Evolutionary conservation across 1,140 invertebrate genomes (phyloP), one percentile per base, ranked within the genome.

Genomic region (Aphelenchoides fujianensis): DNA sequence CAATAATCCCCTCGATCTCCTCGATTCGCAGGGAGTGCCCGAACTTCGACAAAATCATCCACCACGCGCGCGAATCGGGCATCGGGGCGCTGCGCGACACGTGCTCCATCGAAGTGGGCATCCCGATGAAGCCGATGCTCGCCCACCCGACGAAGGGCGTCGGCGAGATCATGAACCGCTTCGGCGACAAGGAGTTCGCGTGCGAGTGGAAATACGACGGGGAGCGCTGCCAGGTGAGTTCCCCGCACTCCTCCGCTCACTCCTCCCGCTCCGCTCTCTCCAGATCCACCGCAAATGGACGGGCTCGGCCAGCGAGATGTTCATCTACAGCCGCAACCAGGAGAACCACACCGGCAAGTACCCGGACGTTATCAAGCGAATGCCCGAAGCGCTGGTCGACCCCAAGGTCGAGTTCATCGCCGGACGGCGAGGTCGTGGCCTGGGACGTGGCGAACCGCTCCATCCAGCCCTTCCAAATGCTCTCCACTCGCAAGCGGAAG

Each of bases 181-280:
- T 99, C 86, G 94, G 96, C 71, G 89, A 90, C 32, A 86, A 91
- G 76, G 90, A 92, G 80, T 98, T 99, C 82, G 97, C 95, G 1
- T 98, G 95, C 85, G 97, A 99, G 88, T 99, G 91, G 89, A 99
- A 99, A 85, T 99, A 99, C 85, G 97, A 99, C 86, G 97, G 97
- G 2, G 97, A 99, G 88, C 87, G 97, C 82, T 96, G 94, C 2
- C 97, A 98, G 88, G 91, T 94, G 75, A 70, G 69, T 79, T n/a
- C 66, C 69, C 79, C 35, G 28, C 23, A 75, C n/a, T n/a, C n/a
- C n/a, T 31, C 32, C 30, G 27, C 32, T 77, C 0, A 23, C 35
- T 16, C 19, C 55, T 59, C 36, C 59, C 34, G n/a, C n/a, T n/a
- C n/a, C n/a, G n/a, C n/a, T n/a, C n/a, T n/a, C n/a, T n/a, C 48